phyloP scores from a whole-genome alignment of 2,797 vertebrate genomes.

The Gallinago nigripennis region DNA sequence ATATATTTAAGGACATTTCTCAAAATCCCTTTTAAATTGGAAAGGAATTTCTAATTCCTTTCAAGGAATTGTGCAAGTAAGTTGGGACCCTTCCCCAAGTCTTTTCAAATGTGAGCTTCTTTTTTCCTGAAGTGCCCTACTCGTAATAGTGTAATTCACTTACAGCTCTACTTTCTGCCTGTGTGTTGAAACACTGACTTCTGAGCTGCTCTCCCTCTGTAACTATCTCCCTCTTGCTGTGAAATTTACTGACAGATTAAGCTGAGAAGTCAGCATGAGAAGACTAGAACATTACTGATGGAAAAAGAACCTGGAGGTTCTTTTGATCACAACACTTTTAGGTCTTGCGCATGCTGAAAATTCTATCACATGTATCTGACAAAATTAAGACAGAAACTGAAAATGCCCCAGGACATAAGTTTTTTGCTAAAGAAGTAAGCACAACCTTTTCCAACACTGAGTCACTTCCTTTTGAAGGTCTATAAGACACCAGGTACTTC shows the following conservation, averaged over 20 bases:
- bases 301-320: background rate
- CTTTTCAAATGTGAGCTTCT: background rate
- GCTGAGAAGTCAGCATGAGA: background rate
- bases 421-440: background rate
- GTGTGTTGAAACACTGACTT: background rate
- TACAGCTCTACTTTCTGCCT: background rate
- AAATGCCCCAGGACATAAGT: background rate
- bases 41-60: background rate
- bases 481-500: background rate
- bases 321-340: background rate
- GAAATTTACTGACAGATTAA: background rate
- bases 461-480: background rate
- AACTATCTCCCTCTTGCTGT: background rate
- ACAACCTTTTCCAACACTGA: background rate
- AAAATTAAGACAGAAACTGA: background rate
- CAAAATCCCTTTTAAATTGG: background rate
- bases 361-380: background rate
- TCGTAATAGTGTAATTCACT: background rate
- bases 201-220: background rate
- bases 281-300: background rate
- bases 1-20: background rate
- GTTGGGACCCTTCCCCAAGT: background rate
- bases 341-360: background rate
- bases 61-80: background rate
- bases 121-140: background rate